Conservation (phyloP, 2,113 vertebrate species). For the Oreochromis niloticus region DNA sequence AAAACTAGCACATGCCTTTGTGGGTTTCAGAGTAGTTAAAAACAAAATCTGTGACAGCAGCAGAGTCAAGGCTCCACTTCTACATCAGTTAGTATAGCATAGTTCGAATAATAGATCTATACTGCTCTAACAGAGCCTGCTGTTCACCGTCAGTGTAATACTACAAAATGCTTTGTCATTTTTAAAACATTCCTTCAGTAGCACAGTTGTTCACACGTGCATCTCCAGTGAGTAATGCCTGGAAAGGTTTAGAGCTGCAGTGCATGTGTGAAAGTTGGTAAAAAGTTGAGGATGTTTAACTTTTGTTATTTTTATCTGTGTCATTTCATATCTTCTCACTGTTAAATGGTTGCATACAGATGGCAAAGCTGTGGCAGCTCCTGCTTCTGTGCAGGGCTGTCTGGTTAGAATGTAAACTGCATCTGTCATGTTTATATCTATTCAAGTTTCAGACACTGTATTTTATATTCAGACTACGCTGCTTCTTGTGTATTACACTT, state of each 20-base stretch:
- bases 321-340: background rate
- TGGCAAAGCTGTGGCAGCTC: background rate
- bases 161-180: background rate
- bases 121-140: background rate
- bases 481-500: background rate
- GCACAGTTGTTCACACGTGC: accelerated
- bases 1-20: background rate
- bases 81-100: background rate
- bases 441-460: background rate
- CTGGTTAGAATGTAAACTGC: accelerated
- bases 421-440: background rate
- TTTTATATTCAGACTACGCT: accelerated
- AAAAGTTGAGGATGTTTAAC: background rate
- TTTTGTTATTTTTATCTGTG: background rate
- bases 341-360: background rate
- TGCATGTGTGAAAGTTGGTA: background rate
- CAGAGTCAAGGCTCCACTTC: accelerated
- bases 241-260: background rate
- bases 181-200: background rate
- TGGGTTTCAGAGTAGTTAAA: background rate
- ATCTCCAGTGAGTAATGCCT: accelerated
- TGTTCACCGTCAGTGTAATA: accelerated
- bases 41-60: background rate
- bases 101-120: background rate
- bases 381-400: background rate